These are phyloP conservation scores for Nebria ingens DNA, from an alignment of 1,140 invertebrate genomes.

Conservation along the genomic window DNA sequence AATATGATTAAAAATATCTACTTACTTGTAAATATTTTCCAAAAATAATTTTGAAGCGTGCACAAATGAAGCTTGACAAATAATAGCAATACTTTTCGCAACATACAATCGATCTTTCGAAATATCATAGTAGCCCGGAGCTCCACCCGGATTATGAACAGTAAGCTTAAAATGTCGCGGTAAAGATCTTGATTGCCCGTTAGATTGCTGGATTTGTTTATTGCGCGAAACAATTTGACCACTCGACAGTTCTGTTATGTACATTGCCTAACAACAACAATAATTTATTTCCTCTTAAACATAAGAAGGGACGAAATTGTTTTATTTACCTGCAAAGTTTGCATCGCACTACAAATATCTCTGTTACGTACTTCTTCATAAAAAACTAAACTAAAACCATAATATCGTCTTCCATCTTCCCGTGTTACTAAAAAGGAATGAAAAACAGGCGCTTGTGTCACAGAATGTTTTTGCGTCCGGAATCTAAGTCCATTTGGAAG, in stretches of 20 bases:
- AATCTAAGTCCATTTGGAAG: slow-evolving; percentile 88
- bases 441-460: slow-evolving; percentile 67
- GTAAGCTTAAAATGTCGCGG: slow-evolving; percentile 81
- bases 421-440: slow-evolving; percentile 95
- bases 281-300: slow-evolving; percentile 17
- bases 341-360: slow-evolving; percentile 89
- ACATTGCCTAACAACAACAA: slow-evolving; percentile 62
- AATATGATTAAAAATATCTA: slow-evolving; percentile 10
- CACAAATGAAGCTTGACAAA: slow-evolving; percentile 85
- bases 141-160: slow-evolving; percentile 59
- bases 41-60: slow-evolving; percentile 76
- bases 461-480: slow-evolving; percentile 84
- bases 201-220: slow-evolving; percentile 36
- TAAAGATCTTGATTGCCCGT: slow-evolving; percentile 61
- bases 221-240: slow-evolving; percentile 51
- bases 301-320: not conserved
- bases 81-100: slow-evolving; percentile 87
- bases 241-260: slow-evolving; percentile 78
- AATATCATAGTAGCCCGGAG: slow-evolving; percentile 82
- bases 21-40: slow-evolving; percentile 73
- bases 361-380: slow-evolving; percentile 89
- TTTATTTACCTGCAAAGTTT: slow-evolving; percentile 68
- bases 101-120: slow-evolving; percentile 88
- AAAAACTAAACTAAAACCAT: slow-evolving; percentile 90
- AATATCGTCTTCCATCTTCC: slow-evolving; percentile 88